Percentiles rank a stretch among this genome's conserved stretches.
Conservation (phyloP, 2,888 invertebrate genomes). For the Clusia tigrina region DNA sequence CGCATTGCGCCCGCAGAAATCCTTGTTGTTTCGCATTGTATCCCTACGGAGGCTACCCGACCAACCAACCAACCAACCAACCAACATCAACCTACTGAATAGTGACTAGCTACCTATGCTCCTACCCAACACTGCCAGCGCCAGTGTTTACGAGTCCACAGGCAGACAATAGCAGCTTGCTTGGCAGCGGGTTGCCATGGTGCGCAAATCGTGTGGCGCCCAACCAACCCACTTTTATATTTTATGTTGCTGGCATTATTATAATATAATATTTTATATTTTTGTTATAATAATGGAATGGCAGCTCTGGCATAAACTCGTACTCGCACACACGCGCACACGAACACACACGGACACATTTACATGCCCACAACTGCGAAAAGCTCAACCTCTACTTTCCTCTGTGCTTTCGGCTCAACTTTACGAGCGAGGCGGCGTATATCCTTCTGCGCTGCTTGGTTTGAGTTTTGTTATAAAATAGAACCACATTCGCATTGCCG, state of each 20-base stretch:
- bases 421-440: not conserved
- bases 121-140: not conserved
- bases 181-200: not conserved
- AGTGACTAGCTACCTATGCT: not conserved
- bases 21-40: slow-evolving; percentile 2
- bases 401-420: not conserved
- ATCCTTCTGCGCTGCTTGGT: slow-evolving; percentile 10
- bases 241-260: slow-evolving; percentile 49
- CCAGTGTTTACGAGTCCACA: not conserved
- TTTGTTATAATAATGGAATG: slow-evolving; percentile 57
- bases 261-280: slow-evolving; percentile 59
- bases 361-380: too few relatives aligned
- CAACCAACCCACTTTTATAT: slow-evolving; percentile 36
- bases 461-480: slow-evolving; percentile 30
- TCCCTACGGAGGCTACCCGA: not conserved
- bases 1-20: slow-evolving; percentile 2
- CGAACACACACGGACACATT: slow-evolving; percentile 30
- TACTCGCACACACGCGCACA: slow-evolving; percentile 24
- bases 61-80: not conserved
- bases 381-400: not conserved
- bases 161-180: not conserved
- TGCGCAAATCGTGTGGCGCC: slow-evolving; percentile 4
- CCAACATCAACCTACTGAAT: not conserved
- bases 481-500: slow-evolving; percentile 14
- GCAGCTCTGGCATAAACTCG: slow-evolving; percentile 44